These are phyloP conservation scores for Oryctes rhinoceros DNA, from an alignment of 1,140 invertebrate species.

Conservation along the genomic window DNA sequence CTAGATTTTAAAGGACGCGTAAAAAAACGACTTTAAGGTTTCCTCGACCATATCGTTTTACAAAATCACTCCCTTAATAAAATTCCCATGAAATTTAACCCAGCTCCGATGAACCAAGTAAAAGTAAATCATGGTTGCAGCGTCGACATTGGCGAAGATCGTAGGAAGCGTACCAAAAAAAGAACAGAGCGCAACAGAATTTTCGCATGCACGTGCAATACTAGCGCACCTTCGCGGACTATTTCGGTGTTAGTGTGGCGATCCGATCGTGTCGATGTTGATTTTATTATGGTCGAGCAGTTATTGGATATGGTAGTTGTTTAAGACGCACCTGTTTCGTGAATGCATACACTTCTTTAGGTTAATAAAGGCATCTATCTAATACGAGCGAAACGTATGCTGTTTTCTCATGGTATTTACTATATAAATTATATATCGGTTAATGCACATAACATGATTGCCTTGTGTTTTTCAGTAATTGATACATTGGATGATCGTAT, in stretches of 20 bases:
- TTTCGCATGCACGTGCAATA: slow-evolving; percentile 38
- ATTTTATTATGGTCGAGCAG: slow-evolving; percentile 33
- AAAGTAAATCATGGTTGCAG: slow-evolving; percentile 29
- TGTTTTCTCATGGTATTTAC: neutral
- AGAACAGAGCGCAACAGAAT: neutral
- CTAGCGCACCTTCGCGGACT: neutral
- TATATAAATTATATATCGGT: slow-evolving; percentile 1
- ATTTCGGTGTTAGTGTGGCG: slow-evolving; percentile 24
- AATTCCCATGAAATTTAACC: slow-evolving; percentile 41
- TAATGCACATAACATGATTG: slow-evolving; percentile 6
- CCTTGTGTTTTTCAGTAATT: neutral
- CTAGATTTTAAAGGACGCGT: slow-evolving; percentile 30
- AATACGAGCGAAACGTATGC: neutral
- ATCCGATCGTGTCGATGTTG: slow-evolving; percentile 6
- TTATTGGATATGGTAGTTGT: slow-evolving; percentile 28
- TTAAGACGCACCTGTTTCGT: slow-evolving; percentile 21
- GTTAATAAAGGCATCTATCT: neutral
- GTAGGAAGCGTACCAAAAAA: neutral
- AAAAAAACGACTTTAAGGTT: slow-evolving; percentile 37
- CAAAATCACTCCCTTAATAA: slow-evolving; percentile 39
- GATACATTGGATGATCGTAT: neutral
- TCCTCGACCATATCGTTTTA: slow-evolving; percentile 39
- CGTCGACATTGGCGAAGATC: neutral
- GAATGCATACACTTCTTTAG: neutral
- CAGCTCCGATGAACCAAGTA: slow-evolving; percentile 23